phyloP scores from a whole-genome alignment of 2,797 vertebrate species.

The Cossypha caffra region DNA sequence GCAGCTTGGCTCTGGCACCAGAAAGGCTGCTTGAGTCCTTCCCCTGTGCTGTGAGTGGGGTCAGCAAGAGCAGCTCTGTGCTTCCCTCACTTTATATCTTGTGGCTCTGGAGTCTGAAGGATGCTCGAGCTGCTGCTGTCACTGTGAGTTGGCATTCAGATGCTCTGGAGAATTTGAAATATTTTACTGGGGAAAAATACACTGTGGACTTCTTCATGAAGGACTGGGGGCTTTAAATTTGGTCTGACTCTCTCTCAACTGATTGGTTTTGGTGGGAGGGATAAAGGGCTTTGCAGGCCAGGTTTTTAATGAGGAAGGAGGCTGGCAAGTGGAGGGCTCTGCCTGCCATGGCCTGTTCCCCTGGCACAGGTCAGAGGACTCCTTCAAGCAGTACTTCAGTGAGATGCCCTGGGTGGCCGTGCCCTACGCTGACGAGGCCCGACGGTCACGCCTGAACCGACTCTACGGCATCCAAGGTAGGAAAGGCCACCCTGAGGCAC shows the following conservation, averaged over 20 bases:
- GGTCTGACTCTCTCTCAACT: fast-evolving
- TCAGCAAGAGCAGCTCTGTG: background rate
- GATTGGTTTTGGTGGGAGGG: background rate
- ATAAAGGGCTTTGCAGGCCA: background rate
- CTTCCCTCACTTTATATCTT: background rate
- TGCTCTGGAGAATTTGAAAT: background rate
- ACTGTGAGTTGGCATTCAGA: background rate
- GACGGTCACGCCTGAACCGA: conserved; percentile 93
- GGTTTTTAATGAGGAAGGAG: background rate
- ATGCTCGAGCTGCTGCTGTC: background rate
- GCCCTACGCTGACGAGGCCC: conserved; percentile 90
- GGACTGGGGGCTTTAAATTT: background rate
- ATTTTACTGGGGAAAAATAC: background rate
- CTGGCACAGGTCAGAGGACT: conserved; percentile 91
- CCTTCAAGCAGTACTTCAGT: conserved; percentile 97
- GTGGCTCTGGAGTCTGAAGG: background rate
- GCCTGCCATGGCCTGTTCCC: background rate
- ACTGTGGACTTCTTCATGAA: fast-evolving
- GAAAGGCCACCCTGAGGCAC: background rate
- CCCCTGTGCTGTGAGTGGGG: background rate
- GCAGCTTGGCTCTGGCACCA: background rate
- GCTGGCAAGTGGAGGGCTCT: background rate
- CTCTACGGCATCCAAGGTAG: conserved; percentile 98
- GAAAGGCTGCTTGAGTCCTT: background rate
- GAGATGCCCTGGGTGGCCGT: conserved; percentile 98